Percentiles rank a stretch among this genome's conserved stretches.
Conservation (phyloP, 1,140 invertebrate genomes). For the Trialeurodes vaporariorum region DNA sequence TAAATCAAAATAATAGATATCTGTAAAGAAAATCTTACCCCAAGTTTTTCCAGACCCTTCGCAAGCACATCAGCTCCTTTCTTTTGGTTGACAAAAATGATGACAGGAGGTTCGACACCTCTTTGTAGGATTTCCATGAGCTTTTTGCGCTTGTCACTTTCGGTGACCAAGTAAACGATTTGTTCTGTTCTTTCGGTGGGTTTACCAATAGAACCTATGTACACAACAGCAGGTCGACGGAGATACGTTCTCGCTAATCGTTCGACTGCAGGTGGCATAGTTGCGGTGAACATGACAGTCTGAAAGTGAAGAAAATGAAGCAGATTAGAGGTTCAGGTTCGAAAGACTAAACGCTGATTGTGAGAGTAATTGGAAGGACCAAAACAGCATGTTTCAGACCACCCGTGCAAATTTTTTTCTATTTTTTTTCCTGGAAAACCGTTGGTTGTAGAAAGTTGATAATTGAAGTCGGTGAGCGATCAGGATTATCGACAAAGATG, state of each 20-base stretch:
- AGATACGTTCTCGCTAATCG: slow-evolving; percentile 89
- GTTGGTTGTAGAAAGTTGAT: too few species aligned
- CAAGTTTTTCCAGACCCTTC: slow-evolving; percentile 92
- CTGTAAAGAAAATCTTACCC: slow-evolving; percentile 41
- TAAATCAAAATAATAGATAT: neutral
- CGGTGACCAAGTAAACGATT: slow-evolving; percentile 89
- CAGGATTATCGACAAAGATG: too few species aligned
- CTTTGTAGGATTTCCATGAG: slow-evolving; percentile 74
- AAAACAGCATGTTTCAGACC: too few species aligned
- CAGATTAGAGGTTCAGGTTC: too few species aligned
- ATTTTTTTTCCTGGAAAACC: too few species aligned
- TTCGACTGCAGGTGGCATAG: slow-evolving; percentile 98
- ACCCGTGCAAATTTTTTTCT: too few species aligned
- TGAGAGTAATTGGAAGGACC: too few species aligned
- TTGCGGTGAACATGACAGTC: slow-evolving; percentile 99
- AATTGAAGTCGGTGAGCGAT: too few species aligned
- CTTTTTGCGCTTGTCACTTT: slow-evolving; percentile 86
- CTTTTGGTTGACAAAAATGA: slow-evolving; percentile 99
- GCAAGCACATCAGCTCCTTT: slow-evolving; percentile 97
- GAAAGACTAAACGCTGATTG: too few species aligned
- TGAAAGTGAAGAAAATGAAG: too few species aligned
- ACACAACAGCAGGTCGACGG: slow-evolving; percentile 90
- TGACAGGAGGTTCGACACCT: slow-evolving; percentile 90
- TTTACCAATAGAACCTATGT: slow-evolving; percentile 97
- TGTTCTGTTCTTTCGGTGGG: slow-evolving; percentile 97